Conservation (phyloP, 2,797 vertebrate genomes). For the Tamandua tetradactyla region DNA sequence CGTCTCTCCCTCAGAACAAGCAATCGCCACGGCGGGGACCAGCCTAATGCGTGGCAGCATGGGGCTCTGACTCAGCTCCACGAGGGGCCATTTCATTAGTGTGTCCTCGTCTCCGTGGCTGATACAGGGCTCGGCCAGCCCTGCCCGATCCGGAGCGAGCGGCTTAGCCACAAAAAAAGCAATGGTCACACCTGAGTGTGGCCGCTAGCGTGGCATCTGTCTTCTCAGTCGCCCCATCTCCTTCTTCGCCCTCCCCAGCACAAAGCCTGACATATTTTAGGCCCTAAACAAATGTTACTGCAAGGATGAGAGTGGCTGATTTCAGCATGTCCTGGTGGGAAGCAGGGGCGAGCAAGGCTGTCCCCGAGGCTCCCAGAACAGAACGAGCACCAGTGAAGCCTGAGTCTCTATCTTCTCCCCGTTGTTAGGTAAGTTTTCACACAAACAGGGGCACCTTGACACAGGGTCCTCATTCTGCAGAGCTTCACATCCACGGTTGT, state of each 20-base stretch:
- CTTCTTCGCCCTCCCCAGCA: not conserved
- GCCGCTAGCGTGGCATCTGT: accelerated
- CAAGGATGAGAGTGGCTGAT: not conserved
- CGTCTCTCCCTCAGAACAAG: not conserved
- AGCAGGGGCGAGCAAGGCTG: not conserved
- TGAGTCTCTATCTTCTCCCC: not conserved
- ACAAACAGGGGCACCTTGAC: not conserved
- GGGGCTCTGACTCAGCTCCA: not conserved
- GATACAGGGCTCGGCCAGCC: not conserved
- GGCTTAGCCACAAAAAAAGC: not conserved
- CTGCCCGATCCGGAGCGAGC: not conserved
- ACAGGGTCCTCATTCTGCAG: not conserved
- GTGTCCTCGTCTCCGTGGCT: not conserved
- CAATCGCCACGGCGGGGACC: not conserved
- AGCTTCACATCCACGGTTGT: not conserved
- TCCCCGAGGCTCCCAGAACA: accelerated
- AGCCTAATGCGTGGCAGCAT: not conserved
- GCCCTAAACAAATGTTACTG: not conserved
- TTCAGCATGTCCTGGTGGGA: not conserved
- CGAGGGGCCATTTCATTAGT: not conserved
- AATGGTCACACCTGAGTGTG: too few relatives aligned
- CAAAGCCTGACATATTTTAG: not conserved
- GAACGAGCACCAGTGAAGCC: not conserved
- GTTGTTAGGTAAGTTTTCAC: not conserved
- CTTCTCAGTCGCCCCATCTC: not conserved